These are phyloP conservation scores for Upupa epops DNA, from an alignment of 2,113 vertebrate species.

Conservation along the genomic window DNA sequence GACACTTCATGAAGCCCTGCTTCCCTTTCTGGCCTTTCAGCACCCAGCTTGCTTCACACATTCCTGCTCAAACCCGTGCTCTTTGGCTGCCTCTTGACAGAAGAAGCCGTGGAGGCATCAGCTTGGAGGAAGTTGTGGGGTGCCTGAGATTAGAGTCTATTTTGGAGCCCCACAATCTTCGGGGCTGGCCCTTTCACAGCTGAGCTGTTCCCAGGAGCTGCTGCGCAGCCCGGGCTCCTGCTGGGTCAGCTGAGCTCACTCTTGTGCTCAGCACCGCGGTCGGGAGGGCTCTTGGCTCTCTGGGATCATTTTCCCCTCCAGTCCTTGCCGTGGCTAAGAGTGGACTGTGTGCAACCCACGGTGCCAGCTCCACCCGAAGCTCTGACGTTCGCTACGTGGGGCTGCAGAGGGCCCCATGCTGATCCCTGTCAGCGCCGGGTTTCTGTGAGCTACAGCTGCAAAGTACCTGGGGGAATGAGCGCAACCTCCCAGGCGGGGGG, in stretches of 20 bases:
- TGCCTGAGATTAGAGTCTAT: conserved; percentile 26
- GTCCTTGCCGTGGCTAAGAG: background rate
- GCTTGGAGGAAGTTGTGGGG: background rate
- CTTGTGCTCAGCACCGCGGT: background rate
- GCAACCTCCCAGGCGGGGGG: background rate
- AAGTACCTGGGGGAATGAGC: background rate
- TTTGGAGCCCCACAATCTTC: conserved; percentile 19
- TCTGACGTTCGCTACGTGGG: background rate
- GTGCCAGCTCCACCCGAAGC: background rate
- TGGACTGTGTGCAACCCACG: fast-evolving
- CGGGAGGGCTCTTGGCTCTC: background rate
- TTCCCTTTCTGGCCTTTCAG: conserved; percentile 22
- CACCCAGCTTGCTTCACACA: background rate
- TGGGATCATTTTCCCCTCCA: background rate
- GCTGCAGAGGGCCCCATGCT: background rate
- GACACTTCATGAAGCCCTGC: background rate
- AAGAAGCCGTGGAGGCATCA: background rate
- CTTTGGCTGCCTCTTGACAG: conserved; percentile 14
- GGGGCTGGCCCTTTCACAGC: background rate
- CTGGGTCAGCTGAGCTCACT: fast-evolving
- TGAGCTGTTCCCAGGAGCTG: background rate
- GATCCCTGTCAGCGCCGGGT: background rate
- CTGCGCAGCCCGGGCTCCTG: background rate
- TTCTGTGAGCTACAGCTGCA: background rate
- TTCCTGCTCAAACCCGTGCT: background rate